Percentiles rank a stretch among this genome's conserved stretches.
phyloP scores from a whole-genome alignment of 2,888 invertebrate species.

The Linyphia triangularis region DNA sequence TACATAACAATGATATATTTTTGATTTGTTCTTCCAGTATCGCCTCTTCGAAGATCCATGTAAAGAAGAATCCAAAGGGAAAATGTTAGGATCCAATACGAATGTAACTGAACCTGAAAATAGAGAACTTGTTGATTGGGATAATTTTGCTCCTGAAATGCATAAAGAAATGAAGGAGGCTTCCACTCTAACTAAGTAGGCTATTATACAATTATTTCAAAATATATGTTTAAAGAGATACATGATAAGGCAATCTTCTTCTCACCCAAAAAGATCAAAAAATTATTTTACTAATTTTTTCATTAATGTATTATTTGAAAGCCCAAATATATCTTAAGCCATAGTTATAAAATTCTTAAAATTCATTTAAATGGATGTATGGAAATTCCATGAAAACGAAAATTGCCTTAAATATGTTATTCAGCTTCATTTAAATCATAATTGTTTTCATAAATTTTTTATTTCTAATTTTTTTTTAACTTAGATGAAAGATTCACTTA shows the following conservation, averaged over 20 bases:
- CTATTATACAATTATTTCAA: neutral
- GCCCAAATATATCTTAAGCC: too few species aligned
- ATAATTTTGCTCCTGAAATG: constrained; percentile 49
- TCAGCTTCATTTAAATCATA: too few species aligned
- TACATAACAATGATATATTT: neutral
- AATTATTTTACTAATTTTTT: too few species aligned
- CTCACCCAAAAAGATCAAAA: neutral
- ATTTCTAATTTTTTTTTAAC: too few species aligned
- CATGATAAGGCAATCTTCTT: neutral
- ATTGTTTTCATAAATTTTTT: too few species aligned
- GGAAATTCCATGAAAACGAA: too few species aligned
- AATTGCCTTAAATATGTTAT: too few species aligned
- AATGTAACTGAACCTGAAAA: constrained; percentile 27
- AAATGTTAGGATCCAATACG: neutral
- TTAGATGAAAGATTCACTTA: too few species aligned
- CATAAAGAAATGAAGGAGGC: constrained; percentile 54
- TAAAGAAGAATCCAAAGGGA: constrained; percentile 34
- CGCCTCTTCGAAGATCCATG: constrained; percentile 4
- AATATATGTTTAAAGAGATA: neutral
- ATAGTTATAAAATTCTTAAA: too few species aligned
- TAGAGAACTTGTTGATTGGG: constrained; percentile 45
- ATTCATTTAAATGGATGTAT: too few species aligned
- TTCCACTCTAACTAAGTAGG: constrained; percentile 62
- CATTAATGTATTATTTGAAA: too few species aligned
- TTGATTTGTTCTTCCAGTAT: constrained; percentile 28